Evolutionary conservation across 2,888 invertebrate species (phyloP).

Genomic region (Ferrisia virgata): DNA sequence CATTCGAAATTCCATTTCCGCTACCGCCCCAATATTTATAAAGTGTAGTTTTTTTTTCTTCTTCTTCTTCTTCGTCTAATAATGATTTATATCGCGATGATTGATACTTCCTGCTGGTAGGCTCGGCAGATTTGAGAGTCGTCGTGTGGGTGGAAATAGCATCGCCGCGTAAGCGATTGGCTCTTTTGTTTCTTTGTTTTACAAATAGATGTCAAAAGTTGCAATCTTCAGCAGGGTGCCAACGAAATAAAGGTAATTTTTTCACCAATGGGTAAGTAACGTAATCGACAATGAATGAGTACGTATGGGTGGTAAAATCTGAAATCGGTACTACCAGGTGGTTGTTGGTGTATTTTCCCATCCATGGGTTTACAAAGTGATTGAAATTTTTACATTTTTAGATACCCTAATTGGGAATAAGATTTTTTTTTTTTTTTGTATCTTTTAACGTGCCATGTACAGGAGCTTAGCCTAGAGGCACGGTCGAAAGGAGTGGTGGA

Average conservation of each 20-base stretch:
- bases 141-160: not conserved
- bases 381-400: too few relatives aligned
- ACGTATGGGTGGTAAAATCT: not conserved
- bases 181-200: not conserved
- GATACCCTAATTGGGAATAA: too few relatives aligned
- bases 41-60: too few relatives aligned
- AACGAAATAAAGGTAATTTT: not conserved
- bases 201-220: not conserved
- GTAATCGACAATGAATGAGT: not conserved
- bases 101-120: not conserved
- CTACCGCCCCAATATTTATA: not conserved
- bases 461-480: too few relatives aligned
- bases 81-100: not conserved
- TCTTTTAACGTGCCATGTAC: too few relatives aligned
- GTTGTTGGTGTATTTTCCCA: too few relatives aligned
- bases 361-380: too few relatives aligned
- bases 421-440: too few relatives aligned
- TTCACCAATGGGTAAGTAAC: not conserved
- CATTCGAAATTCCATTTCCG: not conserved
- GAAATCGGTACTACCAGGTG: too few relatives aligned
- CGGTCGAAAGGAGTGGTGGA: too few relatives aligned
- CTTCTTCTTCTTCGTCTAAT: too few relatives aligned
- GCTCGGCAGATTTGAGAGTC: too few relatives aligned
- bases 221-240: not conserved
- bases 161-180: not conserved